These are phyloP conservation scores for Cladopsammia gracilis DNA, from an alignment of 64 coral and sea anemone genomes.

Conservation along the genomic window DNA sequence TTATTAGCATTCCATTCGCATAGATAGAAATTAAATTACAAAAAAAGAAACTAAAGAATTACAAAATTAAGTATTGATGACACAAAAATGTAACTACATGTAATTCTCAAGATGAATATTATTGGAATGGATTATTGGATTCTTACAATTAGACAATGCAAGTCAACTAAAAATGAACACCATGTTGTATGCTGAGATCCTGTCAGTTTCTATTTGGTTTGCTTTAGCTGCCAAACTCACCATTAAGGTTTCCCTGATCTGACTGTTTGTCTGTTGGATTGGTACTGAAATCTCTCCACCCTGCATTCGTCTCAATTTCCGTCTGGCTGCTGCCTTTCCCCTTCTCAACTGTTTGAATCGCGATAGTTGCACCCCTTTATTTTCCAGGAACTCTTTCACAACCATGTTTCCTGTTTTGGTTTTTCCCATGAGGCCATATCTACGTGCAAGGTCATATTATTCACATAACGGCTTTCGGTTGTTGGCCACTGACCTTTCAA, in stretches of 20 bases:
- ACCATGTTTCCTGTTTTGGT: slow-evolving; percentile 47
- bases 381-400: slow-evolving; percentile 31
- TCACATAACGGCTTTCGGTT: too few species aligned
- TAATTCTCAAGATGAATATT: too few species aligned
- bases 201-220: background rate
- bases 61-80: too few species aligned
- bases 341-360: background rate
- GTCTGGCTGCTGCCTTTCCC: slow-evolving; percentile 22
- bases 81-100: too few species aligned
- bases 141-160: too few species aligned
- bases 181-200: too few species aligned
- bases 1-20: too few species aligned
- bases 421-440: background rate
- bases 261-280: background rate
- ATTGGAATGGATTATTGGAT: too few species aligned
- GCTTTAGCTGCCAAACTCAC: background rate
- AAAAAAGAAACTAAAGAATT: too few species aligned
- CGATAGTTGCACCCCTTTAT: background rate
- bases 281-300: slow-evolving; percentile 34
- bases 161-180: too few species aligned
- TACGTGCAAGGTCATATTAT: background rate
- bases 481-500: too few species aligned
- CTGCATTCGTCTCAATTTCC: background rate
- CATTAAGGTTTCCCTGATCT: background rate
- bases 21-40: too few species aligned